Evolutionary conservation across 2,888 invertebrate species (phyloP).

Genomic region (Stegana nigrithorax): DNA sequence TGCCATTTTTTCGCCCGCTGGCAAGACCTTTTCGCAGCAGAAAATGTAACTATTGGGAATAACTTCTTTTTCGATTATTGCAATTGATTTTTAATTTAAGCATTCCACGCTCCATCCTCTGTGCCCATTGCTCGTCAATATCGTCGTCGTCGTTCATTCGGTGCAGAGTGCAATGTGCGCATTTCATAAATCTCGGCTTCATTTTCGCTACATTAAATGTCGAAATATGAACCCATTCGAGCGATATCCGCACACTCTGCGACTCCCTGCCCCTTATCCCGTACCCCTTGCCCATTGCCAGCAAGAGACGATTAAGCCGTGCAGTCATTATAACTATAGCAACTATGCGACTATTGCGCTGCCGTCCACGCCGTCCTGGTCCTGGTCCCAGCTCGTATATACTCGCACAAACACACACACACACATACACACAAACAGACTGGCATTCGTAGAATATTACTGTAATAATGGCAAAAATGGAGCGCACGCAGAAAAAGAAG

Average conservation of each 20-base stretch:
- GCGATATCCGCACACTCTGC: constrained; percentile 46
- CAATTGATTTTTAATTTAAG: constrained; percentile 58
- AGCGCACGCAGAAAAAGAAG: constrained; percentile 22
- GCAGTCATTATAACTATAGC: constrained; percentile 40
- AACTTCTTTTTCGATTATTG: constrained; percentile 43
- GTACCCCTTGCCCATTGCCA: constrained; percentile 19
- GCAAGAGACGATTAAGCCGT: constrained; percentile 31
- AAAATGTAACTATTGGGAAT: neutral
- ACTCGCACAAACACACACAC: no score
- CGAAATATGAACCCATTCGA: constrained; percentile 67
- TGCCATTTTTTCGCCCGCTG: constrained; percentile 32
- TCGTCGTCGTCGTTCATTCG: no score
- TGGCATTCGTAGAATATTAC: constrained; percentile 43
- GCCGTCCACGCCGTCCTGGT: no score
- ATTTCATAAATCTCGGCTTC: constrained; percentile 63
- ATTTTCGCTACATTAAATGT: constrained; percentile 67
- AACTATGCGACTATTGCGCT: constrained; percentile 20
- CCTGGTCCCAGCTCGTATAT: neutral
- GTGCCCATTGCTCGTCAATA: constrained; percentile 16
- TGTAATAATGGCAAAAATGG: constrained; percentile 50
- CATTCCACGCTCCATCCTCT: constrained; percentile 32
- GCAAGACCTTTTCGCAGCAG: constrained; percentile 8
- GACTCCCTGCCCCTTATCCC: constrained; percentile 12
- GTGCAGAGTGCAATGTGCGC: constrained; percentile 49
- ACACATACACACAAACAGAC: no score